Percentiles rank a stretch among this genome's conserved stretches.
Conservation (phyloP, 2,888 invertebrate genomes). For the Nomada ruficornis region DNA sequence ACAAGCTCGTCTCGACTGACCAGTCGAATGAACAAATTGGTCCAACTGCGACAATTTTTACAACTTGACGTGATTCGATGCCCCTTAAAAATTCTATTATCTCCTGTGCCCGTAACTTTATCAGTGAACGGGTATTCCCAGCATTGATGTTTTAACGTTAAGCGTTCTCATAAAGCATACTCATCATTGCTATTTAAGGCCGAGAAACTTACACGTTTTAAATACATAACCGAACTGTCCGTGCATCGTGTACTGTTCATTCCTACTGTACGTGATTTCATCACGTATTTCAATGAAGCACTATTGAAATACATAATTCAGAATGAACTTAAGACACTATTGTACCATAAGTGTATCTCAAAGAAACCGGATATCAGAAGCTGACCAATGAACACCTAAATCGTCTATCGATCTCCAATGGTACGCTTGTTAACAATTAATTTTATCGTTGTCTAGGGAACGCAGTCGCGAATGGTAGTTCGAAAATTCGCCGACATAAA, state of each 20-base stretch:
- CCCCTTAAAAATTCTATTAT: neutral
- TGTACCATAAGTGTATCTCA: neutral
- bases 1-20: neutral
- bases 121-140: neutral
- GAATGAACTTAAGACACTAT: neutral
- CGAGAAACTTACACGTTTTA: no score
- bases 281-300: no score
- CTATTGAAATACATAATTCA: no score
- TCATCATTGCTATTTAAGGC: no score
- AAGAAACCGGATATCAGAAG: neutral
- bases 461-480: constrained; percentile 28
- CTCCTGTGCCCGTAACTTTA: neutral
- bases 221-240: no score
- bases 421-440: constrained; percentile 63
- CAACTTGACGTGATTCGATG: neutral
- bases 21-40: neutral
- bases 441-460: constrained; percentile 45
- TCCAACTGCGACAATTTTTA: constrained; percentile 21
- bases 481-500: constrained; percentile 56
- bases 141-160: no score
- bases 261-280: neutral
- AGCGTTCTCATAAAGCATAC: neutral
- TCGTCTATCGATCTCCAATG: constrained; percentile 41
- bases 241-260: neutral
- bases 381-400: constrained; percentile 11